phyloP scores from a whole-genome alignment of 1,140 invertebrate species.

The Dysdera silvatica region DNA sequence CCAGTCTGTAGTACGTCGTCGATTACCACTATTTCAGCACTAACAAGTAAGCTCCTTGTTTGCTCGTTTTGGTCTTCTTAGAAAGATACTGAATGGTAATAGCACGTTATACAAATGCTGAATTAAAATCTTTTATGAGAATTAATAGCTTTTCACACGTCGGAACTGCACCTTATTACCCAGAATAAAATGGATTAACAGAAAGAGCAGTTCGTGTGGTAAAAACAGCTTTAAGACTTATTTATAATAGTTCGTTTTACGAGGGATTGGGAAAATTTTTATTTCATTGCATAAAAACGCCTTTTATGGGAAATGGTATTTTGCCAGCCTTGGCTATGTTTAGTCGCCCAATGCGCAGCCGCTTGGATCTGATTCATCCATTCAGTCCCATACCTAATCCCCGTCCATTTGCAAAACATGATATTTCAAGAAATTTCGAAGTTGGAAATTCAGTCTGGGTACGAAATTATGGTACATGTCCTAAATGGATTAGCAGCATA shows the following conservation, averaged over 20 bases:
- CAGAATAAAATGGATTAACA: slow-evolving; percentile 45
- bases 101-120: slow-evolving; percentile 43
- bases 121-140: slow-evolving; percentile 43
- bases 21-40: slow-evolving; percentile 30
- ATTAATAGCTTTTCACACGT: slow-evolving; percentile 42
- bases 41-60: slow-evolving; percentile 42
- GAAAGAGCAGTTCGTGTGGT: slow-evolving; percentile 37
- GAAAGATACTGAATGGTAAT: slow-evolving; percentile 44
- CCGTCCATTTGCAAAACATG: no score
- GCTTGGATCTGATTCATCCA: slow-evolving; percentile 3
- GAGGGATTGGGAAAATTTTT: neutral
- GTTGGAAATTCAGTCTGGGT: no score
- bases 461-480: no score
- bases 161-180: slow-evolving; percentile 41
- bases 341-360: neutral
- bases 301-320: no score
- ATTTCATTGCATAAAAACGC: no score
- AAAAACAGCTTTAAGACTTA: slow-evolving; percentile 19
- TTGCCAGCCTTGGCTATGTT: no score
- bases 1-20: slow-evolving; percentile 24
- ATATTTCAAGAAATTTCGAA: no score
- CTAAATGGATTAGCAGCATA: no score
- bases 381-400: no score
- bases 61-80: slow-evolving; percentile 40
- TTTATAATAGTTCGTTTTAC: neutral